Evolutionary conservation across 2,888 invertebrate species (phyloP), one percentile per base, ranked within the genome.

Genomic region (Uropetala carovei): DNA sequence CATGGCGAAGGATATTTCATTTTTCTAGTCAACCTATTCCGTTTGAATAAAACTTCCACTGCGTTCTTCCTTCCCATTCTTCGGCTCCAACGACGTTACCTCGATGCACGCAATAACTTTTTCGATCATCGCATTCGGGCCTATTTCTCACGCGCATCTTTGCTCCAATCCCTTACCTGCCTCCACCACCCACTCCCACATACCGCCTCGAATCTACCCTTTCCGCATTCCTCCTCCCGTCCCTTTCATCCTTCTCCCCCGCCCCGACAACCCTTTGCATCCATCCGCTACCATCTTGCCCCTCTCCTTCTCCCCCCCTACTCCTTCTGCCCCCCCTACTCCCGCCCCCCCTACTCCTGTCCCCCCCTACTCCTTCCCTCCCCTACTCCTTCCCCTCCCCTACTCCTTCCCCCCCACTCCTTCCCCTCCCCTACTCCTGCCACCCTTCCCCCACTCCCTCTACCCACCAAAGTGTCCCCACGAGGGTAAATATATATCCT

Each of bases 401-500:
- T 7, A n/a, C 9, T 18, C 56, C 83, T 8, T 56, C 57, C 18
- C 43, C 57, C 83, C 83, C 43, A 8, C 18, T n/a, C n/a, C n/a
- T n/a, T n/a, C n/a, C n/a, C n/a, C n/a, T n/a, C n/a, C n/a, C n/a
- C n/a, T n/a, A n/a, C n/a, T n/a, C n/a, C n/a, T n/a, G n/a, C n/a
- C n/a, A n/a, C n/a, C n/a, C n/a, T n/a, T n/a, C 14, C 13, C 4
- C 83, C 11, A n/a, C 9, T 18, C 56, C 83, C 18, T 56, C 57
- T 56, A 83, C 57, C 83, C 83, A 83, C 83, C 83, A 16, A 83
- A 83, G 83, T 83, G 83, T 83, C 83, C 83, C 83, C 83, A 83
- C 18, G 83, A 83, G 83, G 83, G 83, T n/a, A 83, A 83, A 83
- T 83, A 83, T 83, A 83, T 83, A 83, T 83, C 83, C 83, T 83